Evolutionary conservation across 2,888 invertebrate genomes (phyloP), one percentile per base, ranked within the genome.

Genomic region (Ophraella communa): DNA sequence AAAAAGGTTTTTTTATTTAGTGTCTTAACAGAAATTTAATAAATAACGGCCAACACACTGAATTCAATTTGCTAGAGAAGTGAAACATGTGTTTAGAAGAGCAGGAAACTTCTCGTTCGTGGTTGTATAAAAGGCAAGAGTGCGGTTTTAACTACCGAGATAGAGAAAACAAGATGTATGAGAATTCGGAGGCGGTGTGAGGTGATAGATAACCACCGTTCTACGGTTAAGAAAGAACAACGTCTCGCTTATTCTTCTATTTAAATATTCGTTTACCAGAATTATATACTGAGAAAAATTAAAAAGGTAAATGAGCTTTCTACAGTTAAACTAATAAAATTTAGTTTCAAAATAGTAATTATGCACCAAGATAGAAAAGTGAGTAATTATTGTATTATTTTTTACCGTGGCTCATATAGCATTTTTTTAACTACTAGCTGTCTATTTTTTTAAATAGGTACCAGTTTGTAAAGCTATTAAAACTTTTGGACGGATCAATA

Each of bases 201-300:
- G 72, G 77, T 79, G 79, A 78, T 79, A 77, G 77, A 79, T 79
- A 79, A 78, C 78, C 74, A 73, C 74, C 75, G 77, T 77, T 77
- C 67, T 62, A 62, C 67, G 39, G 42, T 23, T 47, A 23, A 17
- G 47, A 53, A 45, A 49, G 58, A 58, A 51, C 51, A 58, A 49
- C 58, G n/a, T 49, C 24, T 14, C 49, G 49, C 7, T 24, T 14
- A 49, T 49, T 24, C 47, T 47, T 47, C 47, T 47, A 47, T 47
- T 47, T 14, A 14, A 14, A 21, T 47, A 23, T 47, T 47, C 11
- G 11, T 11, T 45, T 45, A 3, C 35, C 10, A 10, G 35, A 35
- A n/a, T 10, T 42, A 14, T 14, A 42, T 10, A 42, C 42, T 42
- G 42, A 14, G 42, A 42, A 4, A 42, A n/a, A 18, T 42, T 14